phyloP scores from a whole-genome alignment of 2,113 vertebrate species.

The Cinclus mexicanus region DNA sequence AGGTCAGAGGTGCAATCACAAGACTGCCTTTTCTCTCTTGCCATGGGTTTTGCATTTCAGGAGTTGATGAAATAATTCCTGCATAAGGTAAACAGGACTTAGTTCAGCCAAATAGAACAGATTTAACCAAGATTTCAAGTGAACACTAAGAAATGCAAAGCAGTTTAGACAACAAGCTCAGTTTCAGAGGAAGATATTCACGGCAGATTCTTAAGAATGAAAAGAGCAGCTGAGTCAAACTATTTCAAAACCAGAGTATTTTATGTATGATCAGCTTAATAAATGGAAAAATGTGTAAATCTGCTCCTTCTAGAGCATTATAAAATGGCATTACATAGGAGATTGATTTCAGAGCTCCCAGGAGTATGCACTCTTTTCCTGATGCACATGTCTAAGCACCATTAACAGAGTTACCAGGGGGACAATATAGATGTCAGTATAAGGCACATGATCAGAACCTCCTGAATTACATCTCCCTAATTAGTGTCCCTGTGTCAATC shows the following conservation, averaged over 20 bases:
- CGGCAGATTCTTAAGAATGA: background rate
- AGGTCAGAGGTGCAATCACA: background rate
- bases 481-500: constrained; percentile 48
- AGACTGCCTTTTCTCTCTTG: background rate
- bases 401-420: constrained; percentile 40
- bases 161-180: background rate
- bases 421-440: constrained; percentile 37
- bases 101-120: background rate
- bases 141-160: background rate
- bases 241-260: background rate
- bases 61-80: background rate
- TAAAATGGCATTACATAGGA: constrained; percentile 29
- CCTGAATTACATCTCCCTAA: constrained; percentile 45
- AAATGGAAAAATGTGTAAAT: constrained; percentile 54
- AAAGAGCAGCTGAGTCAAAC: background rate
- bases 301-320: background rate
- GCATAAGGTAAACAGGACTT: background rate
- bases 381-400: constrained; percentile 19
- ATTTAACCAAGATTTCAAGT: background rate
- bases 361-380: background rate
- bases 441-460: constrained; percentile 38
- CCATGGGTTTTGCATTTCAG: background rate
- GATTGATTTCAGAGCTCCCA: constrained; percentile 49
- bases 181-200: background rate
- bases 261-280: constrained; percentile 3